These are phyloP conservation scores for Tringa solitaria DNA, from an alignment of 2,113 vertebrate genomes.

Conservation along the genomic window DNA sequence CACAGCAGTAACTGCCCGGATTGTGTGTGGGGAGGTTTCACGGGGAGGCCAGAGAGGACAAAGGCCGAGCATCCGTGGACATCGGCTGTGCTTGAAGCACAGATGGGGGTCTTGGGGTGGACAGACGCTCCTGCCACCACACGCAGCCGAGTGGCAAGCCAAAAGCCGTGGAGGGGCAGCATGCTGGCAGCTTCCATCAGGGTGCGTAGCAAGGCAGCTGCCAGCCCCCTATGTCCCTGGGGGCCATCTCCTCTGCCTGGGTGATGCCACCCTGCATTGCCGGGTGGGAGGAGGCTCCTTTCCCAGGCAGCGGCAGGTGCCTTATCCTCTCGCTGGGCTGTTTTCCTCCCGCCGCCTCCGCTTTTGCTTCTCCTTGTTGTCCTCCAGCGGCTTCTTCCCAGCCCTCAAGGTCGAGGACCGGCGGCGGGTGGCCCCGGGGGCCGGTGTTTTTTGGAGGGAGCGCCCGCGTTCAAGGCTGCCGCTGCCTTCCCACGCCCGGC, in stretches of 20 bases:
- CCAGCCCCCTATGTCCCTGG: neutral
- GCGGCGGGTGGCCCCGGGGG: neutral
- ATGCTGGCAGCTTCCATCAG: accelerated
- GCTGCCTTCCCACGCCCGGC: neutral
- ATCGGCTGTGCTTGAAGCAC: neutral
- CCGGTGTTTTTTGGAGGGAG: neutral
- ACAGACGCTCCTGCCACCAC: too few species aligned
- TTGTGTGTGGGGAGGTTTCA: accelerated
- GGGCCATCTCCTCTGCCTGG: neutral
- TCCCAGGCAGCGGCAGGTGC: slow-evolving; percentile 20
- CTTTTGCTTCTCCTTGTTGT: neutral
- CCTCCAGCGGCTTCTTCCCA: neutral
- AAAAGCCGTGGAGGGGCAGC: neutral
- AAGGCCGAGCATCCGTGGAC: too few species aligned
- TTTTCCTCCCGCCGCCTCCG: neutral
- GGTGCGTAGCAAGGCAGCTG: too few species aligned
- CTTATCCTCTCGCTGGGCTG: neutral
- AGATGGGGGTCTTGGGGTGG: too few species aligned
- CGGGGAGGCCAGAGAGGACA: neutral
- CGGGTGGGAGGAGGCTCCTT: neutral
- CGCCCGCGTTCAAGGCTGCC: slow-evolving; percentile 2
- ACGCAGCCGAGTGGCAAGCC: accelerated
- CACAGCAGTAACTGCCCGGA: neutral
- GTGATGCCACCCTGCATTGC: neutral
- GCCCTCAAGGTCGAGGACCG: slow-evolving; percentile 6